These are phyloP conservation scores for Electrophaes corylata DNA, from an alignment of 2,888 invertebrate genomes.

Conservation along the genomic window DNA sequence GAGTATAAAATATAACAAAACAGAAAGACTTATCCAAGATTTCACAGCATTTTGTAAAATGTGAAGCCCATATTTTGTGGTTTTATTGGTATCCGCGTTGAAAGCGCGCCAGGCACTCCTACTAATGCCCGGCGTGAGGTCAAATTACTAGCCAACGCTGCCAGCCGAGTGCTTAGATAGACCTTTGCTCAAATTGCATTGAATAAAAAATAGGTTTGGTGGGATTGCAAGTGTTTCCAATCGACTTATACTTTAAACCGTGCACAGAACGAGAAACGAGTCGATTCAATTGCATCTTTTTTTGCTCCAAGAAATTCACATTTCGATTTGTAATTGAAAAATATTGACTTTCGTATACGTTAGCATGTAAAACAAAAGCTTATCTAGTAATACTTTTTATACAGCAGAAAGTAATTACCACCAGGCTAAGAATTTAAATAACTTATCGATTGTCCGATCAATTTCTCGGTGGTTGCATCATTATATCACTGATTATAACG, in stretches of 20 bases:
- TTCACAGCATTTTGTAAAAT: constrained; percentile 62
- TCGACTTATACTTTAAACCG: constrained; percentile 46
- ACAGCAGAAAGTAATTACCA: constrained; percentile 38
- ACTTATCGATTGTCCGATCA: constrained; percentile 30
- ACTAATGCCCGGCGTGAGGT: constrained; percentile 72
- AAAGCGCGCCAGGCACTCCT: constrained; percentile 67
- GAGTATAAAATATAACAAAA: no score
- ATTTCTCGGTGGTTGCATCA: constrained; percentile 40
- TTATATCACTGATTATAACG: constrained; percentile 23
- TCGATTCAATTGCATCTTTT: constrained; percentile 33
- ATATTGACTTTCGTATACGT: constrained; percentile 29
- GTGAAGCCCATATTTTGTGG: constrained; percentile 63
- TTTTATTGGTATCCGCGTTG: constrained; percentile 69
- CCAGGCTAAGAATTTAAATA: constrained; percentile 39
- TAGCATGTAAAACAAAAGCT: constrained; percentile 29
- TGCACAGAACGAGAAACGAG: constrained; percentile 33
- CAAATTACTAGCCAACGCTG: constrained; percentile 69
- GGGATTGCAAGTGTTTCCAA: constrained; percentile 64
- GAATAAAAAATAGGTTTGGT: constrained; percentile 65
- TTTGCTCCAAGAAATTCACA: constrained; percentile 34
- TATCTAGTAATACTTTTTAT: constrained; percentile 24
- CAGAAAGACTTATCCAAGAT: constrained; percentile 58
- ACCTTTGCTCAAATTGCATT: constrained; percentile 63
- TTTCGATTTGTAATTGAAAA: constrained; percentile 45
- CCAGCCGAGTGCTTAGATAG: constrained; percentile 66